These are phyloP conservation scores for Mythimna vitellina DNA, from an alignment of 2,888 invertebrate genomes.

Conservation along the genomic window DNA sequence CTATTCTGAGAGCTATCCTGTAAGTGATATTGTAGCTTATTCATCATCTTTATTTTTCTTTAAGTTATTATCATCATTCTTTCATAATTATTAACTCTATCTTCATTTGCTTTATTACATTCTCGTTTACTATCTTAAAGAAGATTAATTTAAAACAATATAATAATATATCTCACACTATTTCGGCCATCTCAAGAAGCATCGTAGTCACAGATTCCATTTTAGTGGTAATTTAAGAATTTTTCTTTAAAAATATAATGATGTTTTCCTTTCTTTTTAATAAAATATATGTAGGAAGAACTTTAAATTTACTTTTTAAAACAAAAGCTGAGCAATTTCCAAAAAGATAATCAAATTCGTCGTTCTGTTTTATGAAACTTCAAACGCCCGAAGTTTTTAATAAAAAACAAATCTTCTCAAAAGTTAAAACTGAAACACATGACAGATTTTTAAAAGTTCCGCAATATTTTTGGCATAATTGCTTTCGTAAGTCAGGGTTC, in stretches of 20 bases:
- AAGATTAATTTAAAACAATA: no score
- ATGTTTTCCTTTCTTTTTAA: no score
- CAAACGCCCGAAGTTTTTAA: conserved; percentile 17
- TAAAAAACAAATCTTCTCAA: conserved; percentile 19
- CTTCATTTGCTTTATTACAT: background rate
- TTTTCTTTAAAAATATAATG: no score
- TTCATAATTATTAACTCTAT: background rate
- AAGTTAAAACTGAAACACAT: conserved; percentile 18
- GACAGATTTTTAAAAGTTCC: conserved; percentile 37
- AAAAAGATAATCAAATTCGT: background rate
- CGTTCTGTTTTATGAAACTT: background rate
- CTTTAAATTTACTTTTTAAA: no score
- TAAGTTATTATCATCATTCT: background rate
- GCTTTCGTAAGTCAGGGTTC: conserved; percentile 34
- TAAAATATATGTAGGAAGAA: no score
- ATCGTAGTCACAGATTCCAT: no score
- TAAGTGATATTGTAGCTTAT: conserved; percentile 67
- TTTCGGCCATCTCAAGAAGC: no score
- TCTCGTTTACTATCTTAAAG: background rate
- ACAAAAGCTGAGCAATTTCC: no score
- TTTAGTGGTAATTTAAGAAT: no score
- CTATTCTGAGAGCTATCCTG: conserved; percentile 83
- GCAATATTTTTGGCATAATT: no score
- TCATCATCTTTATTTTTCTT: background rate
- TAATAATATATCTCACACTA: no score